Percentiles rank a stretch among this genome's conserved stretches.
phyloP scores from a whole-genome alignment of 2,797 vertebrate genomes.

The Anguilla anguilla region DNA sequence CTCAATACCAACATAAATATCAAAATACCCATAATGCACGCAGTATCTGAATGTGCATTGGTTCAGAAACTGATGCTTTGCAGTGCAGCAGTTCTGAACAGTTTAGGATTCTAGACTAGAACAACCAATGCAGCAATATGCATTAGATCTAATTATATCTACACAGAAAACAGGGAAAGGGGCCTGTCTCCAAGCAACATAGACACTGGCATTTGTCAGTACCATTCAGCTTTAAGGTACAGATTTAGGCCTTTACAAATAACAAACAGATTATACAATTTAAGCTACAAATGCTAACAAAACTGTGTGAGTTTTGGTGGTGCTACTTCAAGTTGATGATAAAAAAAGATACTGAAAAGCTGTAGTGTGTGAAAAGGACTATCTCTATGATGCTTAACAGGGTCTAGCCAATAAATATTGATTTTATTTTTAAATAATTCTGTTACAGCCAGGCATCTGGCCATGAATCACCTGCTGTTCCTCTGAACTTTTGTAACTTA shows the following conservation, averaged over 20 bases:
- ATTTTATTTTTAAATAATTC: background rate
- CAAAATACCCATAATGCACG: background rate
- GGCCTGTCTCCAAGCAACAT: background rate
- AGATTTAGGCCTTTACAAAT: background rate
- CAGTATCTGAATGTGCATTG: background rate
- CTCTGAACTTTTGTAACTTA: background rate
- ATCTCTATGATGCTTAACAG: background rate
- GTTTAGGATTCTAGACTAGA: background rate
- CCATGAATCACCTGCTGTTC: background rate
- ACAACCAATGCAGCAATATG: background rate
- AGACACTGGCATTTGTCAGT: background rate
- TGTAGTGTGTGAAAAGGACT: conserved; percentile 56
- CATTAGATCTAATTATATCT: background rate
- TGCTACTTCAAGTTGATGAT: background rate
- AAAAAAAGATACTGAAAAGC: conserved; percentile 5
- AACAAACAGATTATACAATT: background rate
- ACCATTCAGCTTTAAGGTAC: background rate
- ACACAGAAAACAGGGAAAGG: background rate
- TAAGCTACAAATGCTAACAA: background rate
- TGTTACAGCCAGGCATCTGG: background rate
- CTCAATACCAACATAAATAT: background rate
- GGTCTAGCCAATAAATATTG: background rate
- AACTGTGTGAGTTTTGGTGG: background rate
- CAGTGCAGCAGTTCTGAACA: background rate
- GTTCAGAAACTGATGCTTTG: background rate